Conservation (phyloP, 2,113 vertebrate species). For the Lates calcarifer region DNA sequence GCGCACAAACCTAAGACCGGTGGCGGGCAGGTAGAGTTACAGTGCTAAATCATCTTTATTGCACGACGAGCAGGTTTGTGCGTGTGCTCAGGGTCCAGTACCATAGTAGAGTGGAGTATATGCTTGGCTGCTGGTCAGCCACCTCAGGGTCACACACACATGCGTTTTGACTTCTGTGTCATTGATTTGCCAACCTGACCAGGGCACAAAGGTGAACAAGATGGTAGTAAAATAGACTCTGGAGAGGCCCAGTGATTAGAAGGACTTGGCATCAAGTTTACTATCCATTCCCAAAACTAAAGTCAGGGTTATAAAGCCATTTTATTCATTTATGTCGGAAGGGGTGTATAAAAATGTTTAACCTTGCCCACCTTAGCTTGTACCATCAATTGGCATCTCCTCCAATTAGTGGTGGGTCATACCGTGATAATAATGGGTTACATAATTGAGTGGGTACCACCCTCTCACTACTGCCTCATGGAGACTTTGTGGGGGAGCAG, state of each 20-base stretch:
- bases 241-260: slow-evolving; percentile 63
- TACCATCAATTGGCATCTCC: slow-evolving; percentile 50
- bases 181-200: slow-evolving; percentile 74
- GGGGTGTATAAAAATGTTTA: slow-evolving; percentile 22
- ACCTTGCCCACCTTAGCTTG: slow-evolving; percentile 43
- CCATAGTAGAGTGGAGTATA: slow-evolving; percentile 43
- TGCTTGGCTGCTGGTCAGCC: slow-evolving; percentile 63
- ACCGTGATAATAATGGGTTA: slow-evolving; percentile 67
- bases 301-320: neutral
- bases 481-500: slow-evolving; percentile 54
- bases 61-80: slow-evolving; percentile 76
- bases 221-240: slow-evolving; percentile 62
- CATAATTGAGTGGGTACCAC: slow-evolving; percentile 64
- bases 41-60: slow-evolving; percentile 85
- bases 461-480: slow-evolving; percentile 46
- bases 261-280: slow-evolving; percentile 46
- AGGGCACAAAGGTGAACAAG: slow-evolving; percentile 61
- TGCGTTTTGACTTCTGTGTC: slow-evolving; percentile 57
- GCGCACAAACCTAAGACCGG: slow-evolving; percentile 79
- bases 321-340: slow-evolving; percentile 20
- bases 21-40: slow-evolving; percentile 82
- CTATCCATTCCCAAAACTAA: slow-evolving; percentile 13
- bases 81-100: slow-evolving; percentile 53
- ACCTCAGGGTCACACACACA: slow-evolving; percentile 57
- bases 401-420: slow-evolving; percentile 66